These are phyloP conservation scores for Papilio machaon DNA, from an alignment of 1,140 invertebrate genomes.

Conservation along the genomic window DNA sequence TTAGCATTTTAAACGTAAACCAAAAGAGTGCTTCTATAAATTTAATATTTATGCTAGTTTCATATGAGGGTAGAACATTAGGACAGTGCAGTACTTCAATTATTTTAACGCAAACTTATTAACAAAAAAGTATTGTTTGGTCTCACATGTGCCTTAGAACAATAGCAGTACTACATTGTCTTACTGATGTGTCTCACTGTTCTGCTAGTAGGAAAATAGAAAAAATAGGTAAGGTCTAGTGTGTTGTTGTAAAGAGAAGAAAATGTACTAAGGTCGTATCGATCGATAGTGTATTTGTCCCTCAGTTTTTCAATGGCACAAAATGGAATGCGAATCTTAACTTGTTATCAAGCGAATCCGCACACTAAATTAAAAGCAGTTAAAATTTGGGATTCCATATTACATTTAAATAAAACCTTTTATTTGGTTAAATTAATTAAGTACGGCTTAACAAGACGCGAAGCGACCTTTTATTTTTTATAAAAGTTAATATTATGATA, in stretches of 20 bases:
- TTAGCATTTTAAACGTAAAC: neutral
- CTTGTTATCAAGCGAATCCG: neutral
- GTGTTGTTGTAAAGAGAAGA: neutral
- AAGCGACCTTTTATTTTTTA: neutral
- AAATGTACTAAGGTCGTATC: neutral
- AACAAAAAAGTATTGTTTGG: no score
- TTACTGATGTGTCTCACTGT: no score
- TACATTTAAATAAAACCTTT: neutral
- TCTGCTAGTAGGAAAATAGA: neutral
- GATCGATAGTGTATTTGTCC: neutral
- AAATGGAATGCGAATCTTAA: neutral
- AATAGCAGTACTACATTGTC: no score
- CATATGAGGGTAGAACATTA: no score
- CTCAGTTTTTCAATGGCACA: neutral
- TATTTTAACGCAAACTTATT: no score
- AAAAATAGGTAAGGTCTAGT: neutral
- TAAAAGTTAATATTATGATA: neutral
- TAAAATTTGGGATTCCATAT: constrained; percentile 4
- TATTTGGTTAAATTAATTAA: neutral
- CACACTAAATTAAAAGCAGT: constrained; percentile 7
- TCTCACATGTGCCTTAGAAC: no score
- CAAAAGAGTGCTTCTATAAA: neutral
- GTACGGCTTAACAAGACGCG: no score
- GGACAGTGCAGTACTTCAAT: no score
- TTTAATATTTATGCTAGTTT: no score